Conservation (phyloP, 2,113 vertebrate genomes). For the Nestor notabilis region DNA sequence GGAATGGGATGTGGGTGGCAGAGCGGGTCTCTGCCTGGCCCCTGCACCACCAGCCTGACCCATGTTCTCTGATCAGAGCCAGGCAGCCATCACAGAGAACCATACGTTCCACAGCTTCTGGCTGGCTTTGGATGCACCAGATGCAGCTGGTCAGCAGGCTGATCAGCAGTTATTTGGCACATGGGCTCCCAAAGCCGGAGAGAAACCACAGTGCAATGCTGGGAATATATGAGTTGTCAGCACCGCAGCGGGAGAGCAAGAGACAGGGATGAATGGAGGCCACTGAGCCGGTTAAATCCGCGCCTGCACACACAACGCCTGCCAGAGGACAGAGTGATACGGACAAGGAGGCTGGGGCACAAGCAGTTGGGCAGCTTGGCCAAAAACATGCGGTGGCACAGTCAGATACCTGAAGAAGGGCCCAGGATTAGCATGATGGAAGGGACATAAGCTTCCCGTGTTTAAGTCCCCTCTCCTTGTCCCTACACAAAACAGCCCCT, state of each 20-base stretch:
- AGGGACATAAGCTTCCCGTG: not conserved
- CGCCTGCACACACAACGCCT: not conserved
- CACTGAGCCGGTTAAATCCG: not conserved
- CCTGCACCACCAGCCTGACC: accelerated
- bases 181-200: not conserved
- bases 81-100: not conserved
- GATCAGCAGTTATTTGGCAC: constrained; percentile 40
- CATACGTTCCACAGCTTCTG: not conserved
- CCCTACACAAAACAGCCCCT: not conserved
- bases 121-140: not conserved
- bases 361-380: not conserved
- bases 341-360: not conserved
- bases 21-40: not conserved
- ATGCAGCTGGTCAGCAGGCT: constrained; percentile 58
- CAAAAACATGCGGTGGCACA: not conserved
- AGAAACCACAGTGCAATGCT: constrained; percentile 22
- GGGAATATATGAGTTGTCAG: constrained; percentile 51
- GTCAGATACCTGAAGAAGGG: not conserved
- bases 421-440: not conserved
- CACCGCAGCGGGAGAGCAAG: not conserved
- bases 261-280: constrained; percentile 1
- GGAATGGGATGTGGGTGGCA: accelerated
- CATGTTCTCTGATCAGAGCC: accelerated
- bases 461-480: not conserved
- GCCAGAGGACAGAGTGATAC: not conserved